Evolutionary conservation across 1,140 invertebrate genomes (phyloP).

Genomic region (Drosophila orosa): DNA sequence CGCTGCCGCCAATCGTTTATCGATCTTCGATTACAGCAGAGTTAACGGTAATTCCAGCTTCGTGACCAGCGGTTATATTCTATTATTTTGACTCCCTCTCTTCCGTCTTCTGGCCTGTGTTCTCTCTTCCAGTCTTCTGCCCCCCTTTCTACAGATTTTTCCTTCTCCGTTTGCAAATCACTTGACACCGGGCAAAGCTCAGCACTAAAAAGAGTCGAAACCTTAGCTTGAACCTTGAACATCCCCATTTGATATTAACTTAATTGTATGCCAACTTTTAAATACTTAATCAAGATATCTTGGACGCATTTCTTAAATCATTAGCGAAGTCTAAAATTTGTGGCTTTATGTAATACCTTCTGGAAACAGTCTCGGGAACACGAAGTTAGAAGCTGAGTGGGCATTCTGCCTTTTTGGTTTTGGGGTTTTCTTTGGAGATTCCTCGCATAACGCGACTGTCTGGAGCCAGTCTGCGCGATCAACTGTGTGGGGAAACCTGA

Average conservation of each 20-base stretch:
- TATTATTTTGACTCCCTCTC: not conserved
- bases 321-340: no score
- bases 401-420: not conserved
- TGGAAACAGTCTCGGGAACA: no score
- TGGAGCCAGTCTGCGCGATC: conserved; percentile 28
- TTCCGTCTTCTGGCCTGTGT: not conserved
- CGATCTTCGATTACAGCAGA: conserved; percentile 20
- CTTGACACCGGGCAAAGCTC: conserved; percentile 2
- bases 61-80: conserved; percentile 9
- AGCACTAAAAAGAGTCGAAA: not conserved
- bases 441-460: conserved; percentile 12
- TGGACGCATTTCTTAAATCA: no score
- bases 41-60: conserved; percentile 20
- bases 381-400: no score
- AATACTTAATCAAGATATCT: no score
- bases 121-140: not conserved
- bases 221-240: no score
- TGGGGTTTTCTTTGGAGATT: not conserved
- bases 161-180: not conserved
- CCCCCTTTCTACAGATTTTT: not conserved
- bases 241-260: no score
- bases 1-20: conserved; percentile 31
- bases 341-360: no score
- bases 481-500: conserved; percentile 10
- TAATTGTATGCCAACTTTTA: no score